Conservation (phyloP, 2,888 invertebrate species). For the Cerastis leucographa region DNA sequence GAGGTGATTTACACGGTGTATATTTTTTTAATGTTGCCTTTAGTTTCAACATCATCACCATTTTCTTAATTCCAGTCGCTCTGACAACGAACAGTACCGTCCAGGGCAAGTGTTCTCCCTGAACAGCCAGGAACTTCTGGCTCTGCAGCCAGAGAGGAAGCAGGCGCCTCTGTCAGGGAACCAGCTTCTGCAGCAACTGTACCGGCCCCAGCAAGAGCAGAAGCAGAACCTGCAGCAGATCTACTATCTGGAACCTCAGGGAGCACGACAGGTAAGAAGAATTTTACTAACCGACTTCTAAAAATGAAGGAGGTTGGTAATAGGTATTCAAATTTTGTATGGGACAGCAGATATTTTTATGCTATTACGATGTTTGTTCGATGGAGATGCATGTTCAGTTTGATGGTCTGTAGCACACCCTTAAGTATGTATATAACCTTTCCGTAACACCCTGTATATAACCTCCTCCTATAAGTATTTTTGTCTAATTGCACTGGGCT, state of each 20-base stretch:
- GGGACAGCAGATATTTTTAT: no score
- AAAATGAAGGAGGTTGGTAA: no score
- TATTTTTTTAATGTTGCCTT: background rate
- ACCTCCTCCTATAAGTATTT: no score
- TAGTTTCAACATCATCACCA: background rate
- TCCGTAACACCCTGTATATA: no score
- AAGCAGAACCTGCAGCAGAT: slow-evolving; percentile 84
- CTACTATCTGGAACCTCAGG: slow-evolving; percentile 84
- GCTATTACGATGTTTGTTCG: no score
- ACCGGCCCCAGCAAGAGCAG: slow-evolving; percentile 81
- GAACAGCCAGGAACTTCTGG: slow-evolving; percentile 84
- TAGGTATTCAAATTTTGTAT: no score
- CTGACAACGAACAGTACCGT: slow-evolving; percentile 82
- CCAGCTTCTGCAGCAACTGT: slow-evolving; percentile 84
- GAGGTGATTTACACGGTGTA: no score
- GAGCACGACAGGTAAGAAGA: slow-evolving; percentile 75
- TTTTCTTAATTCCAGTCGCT: slow-evolving; percentile 72
- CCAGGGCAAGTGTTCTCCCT: slow-evolving; percentile 88
- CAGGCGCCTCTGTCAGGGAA: slow-evolving; percentile 77
- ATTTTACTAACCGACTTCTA: no score
- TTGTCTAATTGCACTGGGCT: no score
- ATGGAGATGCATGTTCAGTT: no score
- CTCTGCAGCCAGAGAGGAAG: slow-evolving; percentile 85
- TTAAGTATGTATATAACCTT: no score
- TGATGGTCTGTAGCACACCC: no score